Conservation (phyloP, 1,140 invertebrate species). For the Drosophila truncata region DNA sequence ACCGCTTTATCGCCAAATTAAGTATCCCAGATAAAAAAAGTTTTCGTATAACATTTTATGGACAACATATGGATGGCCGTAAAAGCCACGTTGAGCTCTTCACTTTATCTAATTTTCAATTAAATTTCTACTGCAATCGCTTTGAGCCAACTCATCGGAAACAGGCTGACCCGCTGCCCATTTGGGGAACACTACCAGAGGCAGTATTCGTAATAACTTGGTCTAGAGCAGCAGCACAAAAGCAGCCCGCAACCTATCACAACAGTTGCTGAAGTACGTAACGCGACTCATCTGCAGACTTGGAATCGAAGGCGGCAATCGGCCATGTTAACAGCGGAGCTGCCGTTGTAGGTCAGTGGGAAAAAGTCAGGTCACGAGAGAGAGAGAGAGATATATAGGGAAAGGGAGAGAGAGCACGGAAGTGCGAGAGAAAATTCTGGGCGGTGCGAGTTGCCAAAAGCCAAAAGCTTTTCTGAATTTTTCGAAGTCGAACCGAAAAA, state of each 20-base stretch:
- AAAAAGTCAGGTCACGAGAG: slow-evolving; percentile 26
- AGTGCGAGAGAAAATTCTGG: background rate
- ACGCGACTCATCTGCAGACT: slow-evolving; percentile 44
- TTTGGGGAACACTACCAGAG: slow-evolving; percentile 4
- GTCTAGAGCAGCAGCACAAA: slow-evolving; percentile 15
- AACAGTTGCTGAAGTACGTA: slow-evolving; percentile 69
- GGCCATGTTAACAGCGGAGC: slow-evolving; percentile 41
- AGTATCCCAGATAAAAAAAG: background rate
- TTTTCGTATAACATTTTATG: slow-evolving; percentile 8
- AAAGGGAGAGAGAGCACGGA: too few relatives aligned
- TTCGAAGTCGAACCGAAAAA: slow-evolving; percentile 51
- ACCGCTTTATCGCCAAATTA: background rate
- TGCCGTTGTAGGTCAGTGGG: slow-evolving; percentile 73
- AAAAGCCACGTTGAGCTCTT: background rate
- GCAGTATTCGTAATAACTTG: slow-evolving; percentile 27
- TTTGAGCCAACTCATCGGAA: slow-evolving; percentile 4
- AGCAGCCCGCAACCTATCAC: slow-evolving; percentile 72
- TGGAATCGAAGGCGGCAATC: slow-evolving; percentile 9
- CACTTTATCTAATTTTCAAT: slow-evolving; percentile 8
- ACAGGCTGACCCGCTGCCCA: slow-evolving; percentile 19
- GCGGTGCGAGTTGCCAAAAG: background rate
- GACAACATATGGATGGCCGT: background rate
- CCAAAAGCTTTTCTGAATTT: slow-evolving; percentile 32
- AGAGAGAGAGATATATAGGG: background rate
- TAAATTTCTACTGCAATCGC: background rate